These are phyloP conservation scores for Kryptolebias ocellatus DNA, from an alignment of 2,797 vertebrate species.

Conservation along the genomic window DNA sequence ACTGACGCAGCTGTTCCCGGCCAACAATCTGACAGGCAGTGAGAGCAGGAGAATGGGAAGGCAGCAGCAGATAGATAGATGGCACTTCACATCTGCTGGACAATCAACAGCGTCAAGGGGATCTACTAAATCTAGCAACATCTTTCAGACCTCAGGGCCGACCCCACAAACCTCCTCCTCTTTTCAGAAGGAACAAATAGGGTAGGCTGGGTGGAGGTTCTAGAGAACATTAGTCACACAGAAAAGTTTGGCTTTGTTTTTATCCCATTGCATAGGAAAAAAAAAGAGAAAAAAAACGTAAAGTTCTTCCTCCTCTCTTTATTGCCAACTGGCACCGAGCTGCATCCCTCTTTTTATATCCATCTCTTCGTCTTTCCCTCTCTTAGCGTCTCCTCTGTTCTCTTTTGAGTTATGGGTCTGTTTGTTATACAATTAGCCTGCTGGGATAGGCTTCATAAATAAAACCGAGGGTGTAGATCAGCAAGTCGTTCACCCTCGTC, in stretches of 20 bases:
- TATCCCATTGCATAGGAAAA: slow-evolving; percentile 29
- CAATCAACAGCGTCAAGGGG: slow-evolving; percentile 74
- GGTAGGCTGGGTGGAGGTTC: slow-evolving; percentile 48
- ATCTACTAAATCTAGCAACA: slow-evolving; percentile 78
- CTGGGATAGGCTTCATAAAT: slow-evolving; percentile 78
- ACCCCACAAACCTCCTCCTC: slow-evolving; percentile 62
- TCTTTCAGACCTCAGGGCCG: slow-evolving; percentile 73
- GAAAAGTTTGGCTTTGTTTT: slow-evolving; percentile 49
- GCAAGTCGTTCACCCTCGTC: slow-evolving; percentile 43
- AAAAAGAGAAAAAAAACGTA: slow-evolving; percentile 22
- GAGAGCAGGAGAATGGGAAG: slow-evolving; percentile 44
- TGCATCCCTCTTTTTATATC: slow-evolving; percentile 54
- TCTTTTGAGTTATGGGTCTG: slow-evolving; percentile 76
- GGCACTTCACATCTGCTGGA: slow-evolving; percentile 77
- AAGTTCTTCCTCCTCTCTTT: slow-evolving; percentile 32
- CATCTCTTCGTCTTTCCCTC: slow-evolving; percentile 44
- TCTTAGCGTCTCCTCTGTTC: slow-evolving; percentile 48
- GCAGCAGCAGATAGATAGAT: slow-evolving; percentile 70
- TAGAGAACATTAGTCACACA: slow-evolving; percentile 56
- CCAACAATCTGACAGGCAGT: slow-evolving; percentile 66
- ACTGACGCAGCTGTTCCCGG: slow-evolving; percentile 67
- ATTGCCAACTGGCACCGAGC: slow-evolving; percentile 64
- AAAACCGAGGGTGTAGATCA: slow-evolving; percentile 69
- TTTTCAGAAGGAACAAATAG: slow-evolving; percentile 63
- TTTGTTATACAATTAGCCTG: slow-evolving; percentile 86